phyloP scores from a whole-genome alignment of 2,797 vertebrate genomes.

The Poecilia gillii region DNA sequence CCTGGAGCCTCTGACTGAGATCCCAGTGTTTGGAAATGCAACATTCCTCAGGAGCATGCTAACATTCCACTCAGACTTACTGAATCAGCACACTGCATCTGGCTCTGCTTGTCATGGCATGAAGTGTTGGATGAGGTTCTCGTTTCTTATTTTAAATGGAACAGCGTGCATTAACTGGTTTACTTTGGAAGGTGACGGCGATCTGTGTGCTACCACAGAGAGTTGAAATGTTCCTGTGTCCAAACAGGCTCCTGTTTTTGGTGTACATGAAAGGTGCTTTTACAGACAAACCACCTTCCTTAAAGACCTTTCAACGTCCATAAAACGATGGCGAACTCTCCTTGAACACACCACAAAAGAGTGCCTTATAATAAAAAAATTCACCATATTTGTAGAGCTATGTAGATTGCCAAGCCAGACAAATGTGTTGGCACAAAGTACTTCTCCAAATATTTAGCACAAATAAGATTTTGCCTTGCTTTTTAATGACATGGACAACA shows the following conservation, averaged over 20 bases:
- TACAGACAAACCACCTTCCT: slow-evolving; percentile 33
- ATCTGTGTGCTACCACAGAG: slow-evolving; percentile 37
- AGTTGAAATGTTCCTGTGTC: slow-evolving; percentile 54
- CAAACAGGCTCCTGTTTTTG: slow-evolving; percentile 59
- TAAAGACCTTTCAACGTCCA: slow-evolving; percentile 10
- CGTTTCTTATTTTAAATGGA: slow-evolving; percentile 1
- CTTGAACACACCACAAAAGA: not conserved
- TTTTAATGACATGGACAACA: not conserved
- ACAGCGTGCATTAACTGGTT: slow-evolving; percentile 47
- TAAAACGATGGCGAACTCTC: slow-evolving; percentile 14
- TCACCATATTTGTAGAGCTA: not conserved
- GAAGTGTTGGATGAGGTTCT: slow-evolving; percentile 45
- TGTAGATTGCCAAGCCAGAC: not conserved
- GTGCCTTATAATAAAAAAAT: not conserved
- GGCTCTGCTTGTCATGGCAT: slow-evolving; percentile 62
- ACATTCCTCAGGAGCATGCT: slow-evolving; percentile 78
- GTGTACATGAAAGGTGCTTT: slow-evolving; percentile 70
- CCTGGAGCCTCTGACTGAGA: slow-evolving; percentile 60
- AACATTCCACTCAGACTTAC: slow-evolving; percentile 74
- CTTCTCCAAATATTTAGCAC: not conserved
- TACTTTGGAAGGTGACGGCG: slow-evolving; percentile 35
- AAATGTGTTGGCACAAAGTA: not conserved
- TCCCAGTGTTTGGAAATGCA: slow-evolving; percentile 62
- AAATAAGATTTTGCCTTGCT: not conserved
- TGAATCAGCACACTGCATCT: slow-evolving; percentile 76